Evolutionary conservation across 2,888 invertebrate genomes (phyloP).

Genomic region (Rhagonycha lutea): DNA sequence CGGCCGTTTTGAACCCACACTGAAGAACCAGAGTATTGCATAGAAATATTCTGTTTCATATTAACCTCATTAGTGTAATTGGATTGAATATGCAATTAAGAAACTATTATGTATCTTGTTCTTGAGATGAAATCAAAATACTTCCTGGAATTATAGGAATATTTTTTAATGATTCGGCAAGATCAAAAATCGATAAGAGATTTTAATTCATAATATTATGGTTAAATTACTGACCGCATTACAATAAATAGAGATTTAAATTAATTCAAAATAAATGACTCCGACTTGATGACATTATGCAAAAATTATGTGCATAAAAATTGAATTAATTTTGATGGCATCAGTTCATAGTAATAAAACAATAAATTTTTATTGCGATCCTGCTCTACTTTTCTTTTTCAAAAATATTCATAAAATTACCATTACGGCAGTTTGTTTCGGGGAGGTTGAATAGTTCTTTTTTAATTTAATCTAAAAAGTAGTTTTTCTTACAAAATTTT

Average conservation of each 20-base stretch:
- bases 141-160: neutral
- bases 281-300: neutral
- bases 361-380: neutral
- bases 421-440: no score
- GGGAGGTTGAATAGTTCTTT: neutral
- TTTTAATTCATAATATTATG: neutral
- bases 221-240: neutral
- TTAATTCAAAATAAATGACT: neutral
- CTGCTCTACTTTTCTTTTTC: neutral
- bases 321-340: neutral
- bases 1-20: no score
- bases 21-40: neutral
- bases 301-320: neutral
- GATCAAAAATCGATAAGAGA: neutral
- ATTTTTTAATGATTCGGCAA: neutral
- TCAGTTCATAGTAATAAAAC: neutral
- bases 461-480: neutral
- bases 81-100: neutral
- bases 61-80: neutral
- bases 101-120: neutral
- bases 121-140: neutral
- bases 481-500: no score
- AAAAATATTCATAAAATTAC: neutral
- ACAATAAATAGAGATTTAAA: neutral
- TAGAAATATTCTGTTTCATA: neutral